Evolutionary conservation across 2,113 vertebrate species (phyloP), one percentile per base, ranked within the genome.

Genomic region (Anguilla rostrata): DNA sequence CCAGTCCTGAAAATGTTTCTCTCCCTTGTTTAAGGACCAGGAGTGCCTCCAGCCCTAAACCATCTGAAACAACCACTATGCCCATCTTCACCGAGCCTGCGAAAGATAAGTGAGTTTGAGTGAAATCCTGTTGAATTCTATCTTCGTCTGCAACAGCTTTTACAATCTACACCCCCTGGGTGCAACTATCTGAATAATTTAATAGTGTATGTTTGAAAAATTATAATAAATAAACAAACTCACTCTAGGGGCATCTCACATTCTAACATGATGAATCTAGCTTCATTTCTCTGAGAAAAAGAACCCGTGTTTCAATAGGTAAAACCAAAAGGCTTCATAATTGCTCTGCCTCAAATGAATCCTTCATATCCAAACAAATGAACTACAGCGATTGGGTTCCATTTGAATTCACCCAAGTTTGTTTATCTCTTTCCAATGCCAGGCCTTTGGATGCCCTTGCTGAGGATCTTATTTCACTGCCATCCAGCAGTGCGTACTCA

Each of bases 401-500:
- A 26, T 66, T 66, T 66, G 22, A 66, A 66, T 5, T 66, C 20
- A 66, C 20, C 18, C 18, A 26, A 22, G 22, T 5, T 5, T 22
- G 22, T 60, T 3, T 60, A 26, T 26, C 22, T 66, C 20, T 66
- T 26, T 66, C 60, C 82, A 40, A 39, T 8, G 39, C 40, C 79
- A 89, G 87, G 34, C n/a, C 60, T 46, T 85, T 84, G 57, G 88
- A 88, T 80, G 79, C 90, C n/a, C 89, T 89, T 12, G 88, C 63
- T 0, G 80, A 90, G 83, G 75, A 46, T 0, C 87, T 88, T 66
- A 39, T 86, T 80, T 88, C 85, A 15, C 57, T 85, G 0, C 3
- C 87, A 71, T 20, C 22, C 3, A 91, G 75, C 81, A 39, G n/a
- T 0, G 86, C 82, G 26, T 1, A 15, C 3, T 49, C 88, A 9